Evolutionary conservation across 2,888 invertebrate genomes (phyloP).

Genomic region (Dicranocentrus wangi): DNA sequence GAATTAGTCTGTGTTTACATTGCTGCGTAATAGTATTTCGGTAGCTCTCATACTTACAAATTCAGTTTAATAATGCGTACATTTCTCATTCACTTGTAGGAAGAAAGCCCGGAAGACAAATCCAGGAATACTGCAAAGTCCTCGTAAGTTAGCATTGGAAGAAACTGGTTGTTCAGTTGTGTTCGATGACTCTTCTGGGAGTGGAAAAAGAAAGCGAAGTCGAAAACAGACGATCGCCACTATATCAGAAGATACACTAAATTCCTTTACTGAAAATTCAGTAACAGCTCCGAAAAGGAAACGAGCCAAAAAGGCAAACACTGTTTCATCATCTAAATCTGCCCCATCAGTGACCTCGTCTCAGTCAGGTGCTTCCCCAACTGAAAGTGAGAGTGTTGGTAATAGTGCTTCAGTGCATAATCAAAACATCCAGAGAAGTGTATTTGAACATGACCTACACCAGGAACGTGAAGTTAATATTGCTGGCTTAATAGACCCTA

Average conservation of each 20-base stretch:
- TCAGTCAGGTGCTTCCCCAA: not conserved
- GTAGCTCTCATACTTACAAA: no score
- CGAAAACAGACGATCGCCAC: slow-evolving; percentile 41
- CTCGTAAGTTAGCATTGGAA: not conserved
- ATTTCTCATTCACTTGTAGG: not conserved
- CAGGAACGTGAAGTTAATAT: not conserved
- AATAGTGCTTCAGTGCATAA: not conserved
- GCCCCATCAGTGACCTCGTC: no score
- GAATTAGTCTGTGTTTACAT: no score
- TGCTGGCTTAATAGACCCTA: not conserved
- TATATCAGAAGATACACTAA: not conserved
- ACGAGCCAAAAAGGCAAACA: not conserved
- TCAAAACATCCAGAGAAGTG: not conserved
- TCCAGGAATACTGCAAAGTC: not conserved
- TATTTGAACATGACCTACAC: not conserved
- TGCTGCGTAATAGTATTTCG: no score
- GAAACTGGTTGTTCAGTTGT: not conserved
- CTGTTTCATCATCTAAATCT: not conserved
- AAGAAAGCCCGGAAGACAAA: slow-evolving; percentile 32
- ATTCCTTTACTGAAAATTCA: slow-evolving; percentile 1
- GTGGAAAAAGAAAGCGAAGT: slow-evolving; percentile 41
- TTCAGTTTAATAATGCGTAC: no score
- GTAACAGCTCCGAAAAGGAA: not conserved
- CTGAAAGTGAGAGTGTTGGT: not conserved
- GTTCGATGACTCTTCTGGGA: not conserved